A percentile compares a stretch with the other conserved stretches of the same genome.
Evolutionary conservation across 2,113 vertebrate genomes (phyloP).

Genomic region (Phyllopteryx taeniolatus): DNA sequence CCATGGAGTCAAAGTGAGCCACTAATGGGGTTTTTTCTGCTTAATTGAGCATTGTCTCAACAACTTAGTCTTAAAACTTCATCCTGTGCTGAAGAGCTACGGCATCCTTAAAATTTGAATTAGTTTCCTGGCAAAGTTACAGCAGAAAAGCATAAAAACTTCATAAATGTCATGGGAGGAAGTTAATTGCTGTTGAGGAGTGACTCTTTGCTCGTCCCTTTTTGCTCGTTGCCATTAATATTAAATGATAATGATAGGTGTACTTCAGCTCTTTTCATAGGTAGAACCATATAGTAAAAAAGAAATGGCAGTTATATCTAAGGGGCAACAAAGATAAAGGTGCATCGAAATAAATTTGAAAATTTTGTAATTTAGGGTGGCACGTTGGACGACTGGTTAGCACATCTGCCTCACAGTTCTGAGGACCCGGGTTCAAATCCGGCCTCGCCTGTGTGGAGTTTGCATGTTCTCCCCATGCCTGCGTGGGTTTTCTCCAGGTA

Average conservation of each 20-base stretch:
- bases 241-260: constrained; percentile 8
- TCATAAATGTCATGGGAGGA: constrained; percentile 21
- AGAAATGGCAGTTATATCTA: background rate
- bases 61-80: constrained; percentile 70
- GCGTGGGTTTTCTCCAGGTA: no score
- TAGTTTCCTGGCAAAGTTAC: constrained; percentile 58
- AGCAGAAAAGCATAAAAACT: constrained; percentile 43
- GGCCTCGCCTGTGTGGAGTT: no score
- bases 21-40: constrained; percentile 72
- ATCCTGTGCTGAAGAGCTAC: constrained; percentile 56
- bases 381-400: no score
- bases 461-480: no score
- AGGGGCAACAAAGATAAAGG: background rate
- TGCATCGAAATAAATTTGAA: background rate
- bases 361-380: background rate
- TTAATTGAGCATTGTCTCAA: constrained; percentile 75
- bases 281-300: background rate
- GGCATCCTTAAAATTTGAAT: constrained; percentile 58
- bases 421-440: no score
- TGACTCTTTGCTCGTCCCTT: constrained; percentile 23
- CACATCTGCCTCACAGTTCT: no score
- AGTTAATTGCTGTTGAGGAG: constrained; percentile 16
- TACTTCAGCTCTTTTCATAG: background rate
- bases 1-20: constrained; percentile 65
- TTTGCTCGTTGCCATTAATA: constrained; percentile 39